A percentile compares a stretch with the other conserved stretches of the same genome.
Evolutionary conservation across 2,113 vertebrate genomes (phyloP).

Genomic region (Clarias magur): DNA sequence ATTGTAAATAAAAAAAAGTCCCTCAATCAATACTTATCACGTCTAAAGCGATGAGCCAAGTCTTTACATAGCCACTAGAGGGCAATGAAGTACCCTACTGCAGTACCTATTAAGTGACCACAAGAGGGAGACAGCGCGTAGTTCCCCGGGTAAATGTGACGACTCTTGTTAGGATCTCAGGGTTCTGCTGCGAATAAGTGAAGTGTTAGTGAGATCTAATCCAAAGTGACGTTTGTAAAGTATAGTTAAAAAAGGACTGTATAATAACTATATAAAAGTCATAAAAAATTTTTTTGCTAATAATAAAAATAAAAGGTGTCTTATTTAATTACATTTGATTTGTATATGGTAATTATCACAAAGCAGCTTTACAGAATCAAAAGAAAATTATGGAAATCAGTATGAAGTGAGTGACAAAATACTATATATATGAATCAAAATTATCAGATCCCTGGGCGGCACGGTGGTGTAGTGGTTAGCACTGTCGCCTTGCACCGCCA

Average conservation of each 20-base stretch:
- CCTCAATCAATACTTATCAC: not conserved
- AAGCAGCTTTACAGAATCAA: no score
- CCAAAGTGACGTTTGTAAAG: not conserved
- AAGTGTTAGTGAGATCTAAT: not conserved
- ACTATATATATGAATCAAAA: no score
- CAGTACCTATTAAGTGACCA: slow-evolving; percentile 7
- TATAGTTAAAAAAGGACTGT: not conserved
- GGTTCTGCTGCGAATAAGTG: not conserved
- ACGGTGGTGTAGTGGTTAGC: no score
- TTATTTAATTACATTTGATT: no score
- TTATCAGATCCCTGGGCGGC: no score
- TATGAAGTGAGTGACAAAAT: no score
- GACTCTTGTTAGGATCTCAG: not conserved
- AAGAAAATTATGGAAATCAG: no score
- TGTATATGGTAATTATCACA: no score
- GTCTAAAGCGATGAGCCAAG: not conserved
- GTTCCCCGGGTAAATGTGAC: not conserved
- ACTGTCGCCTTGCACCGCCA: no score
- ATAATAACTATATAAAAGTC: not conserved
- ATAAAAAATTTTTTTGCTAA: no score
- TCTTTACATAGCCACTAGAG: not conserved
- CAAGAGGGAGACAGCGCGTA: slow-evolving; percentile 13
- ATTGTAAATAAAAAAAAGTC: not conserved
- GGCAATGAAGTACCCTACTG: not conserved
- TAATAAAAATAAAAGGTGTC: no score